Base-by-base conservation (phyloP, 2,797 vertebrate species). In the Masticophis lateralis region DNA sequence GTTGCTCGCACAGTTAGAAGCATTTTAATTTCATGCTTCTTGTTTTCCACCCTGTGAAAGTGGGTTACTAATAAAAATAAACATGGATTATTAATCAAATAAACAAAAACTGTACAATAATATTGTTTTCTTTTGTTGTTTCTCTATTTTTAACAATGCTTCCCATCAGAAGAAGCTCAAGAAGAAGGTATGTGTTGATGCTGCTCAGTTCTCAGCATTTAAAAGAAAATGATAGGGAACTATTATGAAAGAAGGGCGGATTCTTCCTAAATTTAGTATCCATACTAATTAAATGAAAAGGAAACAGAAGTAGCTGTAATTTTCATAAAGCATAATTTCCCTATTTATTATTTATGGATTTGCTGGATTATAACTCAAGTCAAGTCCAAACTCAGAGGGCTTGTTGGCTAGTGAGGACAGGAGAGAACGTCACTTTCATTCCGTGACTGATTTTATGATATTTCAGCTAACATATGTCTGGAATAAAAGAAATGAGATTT, bases 171-270 rank as follows among this genome's bases (percentile, higher is more conserved):
- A 98, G 98, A 98, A 96, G 97, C 96, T 96, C 97, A 97, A 9
- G 98, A 98, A 93, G 97, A 98, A 98, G 98, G 98, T 99, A 98
- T 10, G 97, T 97, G 93, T 92, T 94, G 87, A 7, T 28, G 20
- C n/a, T 12, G 16, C 93, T 92, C 56, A 16, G 28, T 69, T 56
- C 74, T 12, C 0, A 83, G 79, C 20, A n/a, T 12, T 87, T 61
- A 83, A 0, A 5, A 59, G 89, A 88, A 63, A 91, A 47, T 37
- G 69, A 32, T 0, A 2, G 87, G 3, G 25, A 22, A 0, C 1
- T 1, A 0, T 60, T 79, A 79, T 0, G 0, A 56, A 89, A 91
- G 94, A 96, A 96, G 92, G 92, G 89, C 87, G 74, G 16, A 37
- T 37, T 37, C 37, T 37, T 37, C 37, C 37, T 53, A 92, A 13